A percentile compares a stretch with the other conserved stretches of the same genome.
Conservation (phyloP, 2,888 invertebrate species). For the Leptura quadrifasciata region DNA sequence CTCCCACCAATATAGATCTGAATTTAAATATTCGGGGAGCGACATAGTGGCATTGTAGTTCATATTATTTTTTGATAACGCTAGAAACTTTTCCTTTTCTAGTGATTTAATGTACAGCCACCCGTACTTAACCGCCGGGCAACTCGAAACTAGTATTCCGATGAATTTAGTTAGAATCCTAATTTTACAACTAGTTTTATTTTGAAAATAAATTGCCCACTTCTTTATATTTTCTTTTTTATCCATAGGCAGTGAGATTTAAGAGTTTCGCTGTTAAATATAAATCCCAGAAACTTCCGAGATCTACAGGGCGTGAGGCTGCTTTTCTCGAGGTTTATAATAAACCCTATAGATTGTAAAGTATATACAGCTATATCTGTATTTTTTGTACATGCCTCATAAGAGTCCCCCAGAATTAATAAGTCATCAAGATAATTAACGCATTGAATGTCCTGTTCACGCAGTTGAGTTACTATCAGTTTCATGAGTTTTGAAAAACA, state of each 20-base stretch:
- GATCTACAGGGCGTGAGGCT: too few species aligned
- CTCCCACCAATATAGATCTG: constrained; percentile 39
- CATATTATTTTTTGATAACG: constrained; percentile 27
- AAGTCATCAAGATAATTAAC: too few species aligned
- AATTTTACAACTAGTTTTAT: background rate
- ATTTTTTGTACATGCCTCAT: background rate
- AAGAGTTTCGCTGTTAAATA: background rate
- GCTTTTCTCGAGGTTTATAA: background rate
- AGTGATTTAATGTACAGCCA: constrained; percentile 40
- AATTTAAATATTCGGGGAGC: background rate
- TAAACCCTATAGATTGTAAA: background rate
- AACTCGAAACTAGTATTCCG: constrained; percentile 34
- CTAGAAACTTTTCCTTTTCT: constrained; percentile 49
- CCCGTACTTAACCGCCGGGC: constrained; percentile 39
- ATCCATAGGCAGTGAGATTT: background rate
- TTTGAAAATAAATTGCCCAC: background rate
- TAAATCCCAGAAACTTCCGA: too few species aligned
- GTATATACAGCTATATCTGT: background rate
- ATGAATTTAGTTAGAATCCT: constrained; percentile 34
- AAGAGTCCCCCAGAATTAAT: too few species aligned
- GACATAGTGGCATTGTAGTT: constrained; percentile 32
- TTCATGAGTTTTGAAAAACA: too few species aligned
- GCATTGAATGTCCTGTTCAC: too few species aligned
- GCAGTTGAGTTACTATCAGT: too few species aligned
- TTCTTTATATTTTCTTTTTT: background rate